A percentile compares a stretch with the other conserved stretches of the same genome.
These are phyloP conservation scores for Acanthosepion lycidas DNA, from an alignment of 2,888 invertebrate genomes.

Conservation along the genomic window DNA sequence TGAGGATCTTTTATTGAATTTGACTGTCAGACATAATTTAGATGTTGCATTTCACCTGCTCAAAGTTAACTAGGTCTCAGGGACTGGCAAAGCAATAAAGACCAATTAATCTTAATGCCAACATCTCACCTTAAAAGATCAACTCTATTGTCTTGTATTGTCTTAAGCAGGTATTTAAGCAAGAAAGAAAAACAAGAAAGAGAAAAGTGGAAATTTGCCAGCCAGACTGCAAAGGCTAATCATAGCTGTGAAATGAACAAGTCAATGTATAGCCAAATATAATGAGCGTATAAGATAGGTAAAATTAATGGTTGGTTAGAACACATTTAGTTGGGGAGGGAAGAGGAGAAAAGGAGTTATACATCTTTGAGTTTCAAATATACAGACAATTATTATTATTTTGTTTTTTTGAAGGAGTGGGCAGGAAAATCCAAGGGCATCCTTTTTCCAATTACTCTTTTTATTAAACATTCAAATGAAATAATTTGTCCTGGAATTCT, in stretches of 20 bases:
- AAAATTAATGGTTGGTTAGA: no score
- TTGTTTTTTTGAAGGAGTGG: no score
- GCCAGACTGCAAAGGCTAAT: background rate
- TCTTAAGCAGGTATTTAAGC: background rate
- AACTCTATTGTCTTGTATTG: background rate
- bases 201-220: background rate
- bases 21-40: background rate
- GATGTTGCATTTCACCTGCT: background rate
- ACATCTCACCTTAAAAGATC: conserved; percentile 3
- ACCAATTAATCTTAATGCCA: background rate
- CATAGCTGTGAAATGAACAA: background rate
- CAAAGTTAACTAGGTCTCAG: background rate
- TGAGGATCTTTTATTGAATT: background rate
- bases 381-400: no score
- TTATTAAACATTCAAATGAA: no score
- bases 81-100: background rate
- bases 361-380: no score
- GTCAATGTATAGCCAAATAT: background rate
- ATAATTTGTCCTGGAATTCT: no score
- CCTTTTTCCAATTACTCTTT: no score
- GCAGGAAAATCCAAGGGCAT: no score
- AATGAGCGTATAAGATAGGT: background rate
- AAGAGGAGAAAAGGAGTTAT: no score
- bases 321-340: no score
- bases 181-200: background rate